These are phyloP conservation scores for Parotocinclus haroldoi DNA, from an alignment of 2,797 vertebrate genomes.

Conservation along the genomic window DNA sequence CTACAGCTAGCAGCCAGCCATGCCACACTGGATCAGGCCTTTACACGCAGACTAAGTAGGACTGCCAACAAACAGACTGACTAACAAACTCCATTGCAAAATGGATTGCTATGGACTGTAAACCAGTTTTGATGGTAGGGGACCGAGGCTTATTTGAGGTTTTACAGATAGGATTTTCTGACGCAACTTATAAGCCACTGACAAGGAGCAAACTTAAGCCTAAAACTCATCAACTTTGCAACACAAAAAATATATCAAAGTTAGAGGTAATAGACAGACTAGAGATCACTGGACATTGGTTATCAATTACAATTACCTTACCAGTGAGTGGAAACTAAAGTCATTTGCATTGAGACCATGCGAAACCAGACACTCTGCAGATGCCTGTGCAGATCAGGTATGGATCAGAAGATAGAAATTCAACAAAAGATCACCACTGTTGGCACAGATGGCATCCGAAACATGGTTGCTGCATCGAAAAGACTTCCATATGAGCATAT, in stretches of 20 bases:
- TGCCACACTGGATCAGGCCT: constrained; percentile 4
- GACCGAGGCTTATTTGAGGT: background rate
- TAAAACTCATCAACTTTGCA: constrained; percentile 9
- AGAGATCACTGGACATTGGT: constrained; percentile 10
- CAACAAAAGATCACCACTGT: constrained; percentile 6
- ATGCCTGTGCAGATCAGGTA: constrained; percentile 9
- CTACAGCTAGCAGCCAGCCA: constrained; percentile 1
- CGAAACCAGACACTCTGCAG: constrained; percentile 8
- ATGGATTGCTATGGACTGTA: constrained; percentile 11
- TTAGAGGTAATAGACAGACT: background rate
- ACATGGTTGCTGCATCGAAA: constrained; percentile 9
- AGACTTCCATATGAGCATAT: background rate
- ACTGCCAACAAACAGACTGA: background rate
- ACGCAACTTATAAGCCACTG: constrained; percentile 8
- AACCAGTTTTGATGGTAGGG: background rate
- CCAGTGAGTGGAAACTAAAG: background rate
- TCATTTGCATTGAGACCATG: background rate
- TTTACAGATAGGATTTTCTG: background rate
- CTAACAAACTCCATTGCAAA: background rate
- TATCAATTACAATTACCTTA: background rate
- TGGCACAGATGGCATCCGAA: too few relatives aligned
- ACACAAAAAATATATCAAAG: constrained; percentile 8
- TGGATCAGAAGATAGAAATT: background rate
- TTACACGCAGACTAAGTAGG: background rate
- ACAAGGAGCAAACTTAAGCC: background rate